Evolutionary conservation across 2,888 invertebrate species (phyloP), one percentile per base, ranked within the genome.

Genomic region (Therioaphis trifolii): DNA sequence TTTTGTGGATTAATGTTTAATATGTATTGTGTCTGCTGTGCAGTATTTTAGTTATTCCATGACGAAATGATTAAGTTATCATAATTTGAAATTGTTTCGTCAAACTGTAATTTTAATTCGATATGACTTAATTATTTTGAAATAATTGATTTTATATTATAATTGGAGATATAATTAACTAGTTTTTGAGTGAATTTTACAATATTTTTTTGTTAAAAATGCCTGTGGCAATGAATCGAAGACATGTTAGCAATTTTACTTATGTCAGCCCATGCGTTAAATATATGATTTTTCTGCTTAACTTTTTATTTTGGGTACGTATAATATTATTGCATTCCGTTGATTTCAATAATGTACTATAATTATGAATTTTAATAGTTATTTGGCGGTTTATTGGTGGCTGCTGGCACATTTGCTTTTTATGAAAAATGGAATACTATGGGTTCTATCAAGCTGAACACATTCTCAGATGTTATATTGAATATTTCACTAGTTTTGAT

Each of bases 371-470:
- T 21, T 40, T 84, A 63, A 86, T 55, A 97, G 97, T 89, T 97
- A 79, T 92, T 96, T 87, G 97, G 97, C 84, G 95, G 96, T 40
- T 89, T 95, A 15, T 89, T 97, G 69, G 93, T 97, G 84, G 96
- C 94, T 11, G 93, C 97, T 85, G 97, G 97, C 11, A 90, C 95
- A 4, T 97, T 97, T 89, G 96, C 97, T 0, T 96, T 96, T 88
- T 93, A 95, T 85, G 97, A 97, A 88, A 97, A 97, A 91, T 96
- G 95, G 93, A 95, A 96, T 88, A 92, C 95, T 7, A 94, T 94
- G 29, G 96, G 96, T 86, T 93, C 94, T 86, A 92, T 96, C 55
- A 93, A 94, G 89, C 89, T 95, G 86, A 95, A 96, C 87, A 96
- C 94, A 76, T 92, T 97, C 15, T 97, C 97, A 88, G 97, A 97